These are phyloP conservation scores for Epinephelus malabaricus DNA, from an alignment of 2,797 vertebrate genomes.

Conservation along the genomic window DNA sequence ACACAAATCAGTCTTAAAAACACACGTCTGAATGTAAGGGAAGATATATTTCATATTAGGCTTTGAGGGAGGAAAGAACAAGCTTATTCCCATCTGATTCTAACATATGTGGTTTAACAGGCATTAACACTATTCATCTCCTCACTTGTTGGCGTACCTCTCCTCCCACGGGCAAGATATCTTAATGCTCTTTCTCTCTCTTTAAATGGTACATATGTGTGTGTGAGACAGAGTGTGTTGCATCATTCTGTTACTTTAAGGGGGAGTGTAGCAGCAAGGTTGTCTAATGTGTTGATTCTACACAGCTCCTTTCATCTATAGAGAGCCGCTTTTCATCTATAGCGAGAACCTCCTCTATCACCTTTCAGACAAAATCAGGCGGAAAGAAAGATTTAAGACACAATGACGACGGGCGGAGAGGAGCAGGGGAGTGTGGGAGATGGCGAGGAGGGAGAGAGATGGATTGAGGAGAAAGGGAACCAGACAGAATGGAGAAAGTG, in stretches of 20 bases:
- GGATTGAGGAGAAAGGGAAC: conserved; percentile 31
- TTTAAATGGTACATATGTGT: conserved; percentile 33
- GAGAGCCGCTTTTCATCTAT: conserved; percentile 57
- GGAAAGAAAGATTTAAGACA: conserved; percentile 77
- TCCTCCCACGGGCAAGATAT: conserved; percentile 75
- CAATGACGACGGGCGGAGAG: conserved; percentile 55
- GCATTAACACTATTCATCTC: conserved; percentile 76
- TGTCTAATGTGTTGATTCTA: conserved; percentile 70
- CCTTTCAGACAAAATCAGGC: conserved; percentile 77
- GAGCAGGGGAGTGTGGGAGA: conserved; percentile 62
- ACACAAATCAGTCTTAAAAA: conserved; percentile 27
- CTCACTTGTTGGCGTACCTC: conserved; percentile 58
- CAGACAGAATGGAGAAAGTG: conserved; percentile 3
- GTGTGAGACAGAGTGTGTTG: conserved; percentile 54
- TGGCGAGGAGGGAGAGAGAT: conserved; percentile 5
- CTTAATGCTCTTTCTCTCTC: conserved; percentile 56
- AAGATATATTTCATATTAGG: conserved; percentile 50
- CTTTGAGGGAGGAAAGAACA: conserved; percentile 57
- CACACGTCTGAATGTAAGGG: conserved; percentile 44
- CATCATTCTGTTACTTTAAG: conserved; percentile 69
- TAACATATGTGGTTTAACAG: conserved; percentile 71
- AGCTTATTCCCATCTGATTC: conserved; percentile 66
- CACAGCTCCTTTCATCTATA: conserved; percentile 67
- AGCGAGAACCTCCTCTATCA: conserved; percentile 67
- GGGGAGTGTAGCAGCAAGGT: conserved; percentile 63